Conservation (phyloP, 2,888 invertebrate species). For the Dasysyrphus tricinctus region DNA sequence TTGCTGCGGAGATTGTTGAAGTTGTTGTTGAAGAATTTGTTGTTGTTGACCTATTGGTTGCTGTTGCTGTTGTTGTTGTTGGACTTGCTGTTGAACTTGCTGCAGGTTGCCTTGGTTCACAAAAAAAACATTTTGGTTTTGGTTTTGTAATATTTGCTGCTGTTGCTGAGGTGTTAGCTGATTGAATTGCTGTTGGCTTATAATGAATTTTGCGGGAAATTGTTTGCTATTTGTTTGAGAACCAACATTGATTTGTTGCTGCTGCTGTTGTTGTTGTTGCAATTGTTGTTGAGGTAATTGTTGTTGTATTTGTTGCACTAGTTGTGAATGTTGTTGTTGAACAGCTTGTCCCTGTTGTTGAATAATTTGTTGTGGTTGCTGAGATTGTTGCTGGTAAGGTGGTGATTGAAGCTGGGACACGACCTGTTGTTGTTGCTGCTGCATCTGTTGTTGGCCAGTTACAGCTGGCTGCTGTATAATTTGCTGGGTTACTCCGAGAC, state of each 20-base stretch:
- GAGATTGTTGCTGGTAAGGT: constrained; percentile 75
- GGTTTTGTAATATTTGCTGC: constrained; percentile 83
- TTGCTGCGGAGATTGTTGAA: constrained; percentile 79
- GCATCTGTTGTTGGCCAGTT: constrained; percentile 65
- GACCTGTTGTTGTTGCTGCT: constrained; percentile 70
- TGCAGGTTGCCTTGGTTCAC: constrained; percentile 83
- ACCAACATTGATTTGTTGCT: constrained; percentile 77
- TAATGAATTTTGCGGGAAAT: constrained; percentile 81
- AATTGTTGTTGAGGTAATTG: constrained; percentile 76
- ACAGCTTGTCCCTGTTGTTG: constrained; percentile 75
- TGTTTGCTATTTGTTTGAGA: constrained; percentile 76
- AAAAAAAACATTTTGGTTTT: constrained; percentile 83
- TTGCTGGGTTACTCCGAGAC: constrained; percentile 77
- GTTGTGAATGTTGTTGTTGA: constrained; percentile 75
- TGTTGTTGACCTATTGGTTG: constrained; percentile 80
- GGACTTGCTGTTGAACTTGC: constrained; percentile 82
- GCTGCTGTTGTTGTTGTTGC: constrained; percentile 77
- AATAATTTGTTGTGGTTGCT: constrained; percentile 77
- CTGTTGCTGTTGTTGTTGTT: constrained; percentile 83
- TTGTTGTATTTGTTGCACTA: constrained; percentile 76
- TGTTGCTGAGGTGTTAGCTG: constrained; percentile 86
- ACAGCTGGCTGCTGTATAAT: constrained; percentile 77
- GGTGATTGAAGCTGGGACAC: constrained; percentile 74
- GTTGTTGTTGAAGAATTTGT: constrained; percentile 79
- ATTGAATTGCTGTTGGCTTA: constrained; percentile 87